These are phyloP conservation scores for Drosophila ustulata DNA, from an alignment of 2,888 invertebrate species.

Conservation along the genomic window DNA sequence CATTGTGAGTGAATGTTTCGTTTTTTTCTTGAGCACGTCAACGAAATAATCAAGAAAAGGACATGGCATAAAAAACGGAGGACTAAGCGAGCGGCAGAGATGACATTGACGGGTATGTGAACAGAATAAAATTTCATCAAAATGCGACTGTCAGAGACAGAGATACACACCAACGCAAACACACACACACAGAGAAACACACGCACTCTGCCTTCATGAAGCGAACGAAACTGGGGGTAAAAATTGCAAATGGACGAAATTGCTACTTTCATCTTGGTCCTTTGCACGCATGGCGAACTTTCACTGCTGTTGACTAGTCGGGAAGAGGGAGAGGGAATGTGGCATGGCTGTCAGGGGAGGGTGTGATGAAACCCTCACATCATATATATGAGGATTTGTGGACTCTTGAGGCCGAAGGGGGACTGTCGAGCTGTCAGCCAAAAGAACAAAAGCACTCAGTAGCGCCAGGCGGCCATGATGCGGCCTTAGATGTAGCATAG, in stretches of 20 bases:
- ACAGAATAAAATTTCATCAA: constrained; percentile 79
- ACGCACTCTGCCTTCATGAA: constrained; percentile 8
- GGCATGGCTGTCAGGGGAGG: constrained; percentile 31
- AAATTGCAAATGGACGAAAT: constrained; percentile 79
- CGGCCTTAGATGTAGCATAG: constrained; percentile 8
- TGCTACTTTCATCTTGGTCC: constrained; percentile 79
- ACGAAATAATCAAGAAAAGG: constrained; percentile 81
- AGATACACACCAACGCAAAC: constrained; percentile 32
- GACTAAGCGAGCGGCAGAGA: constrained; percentile 72
- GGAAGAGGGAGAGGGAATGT: constrained; percentile 7
- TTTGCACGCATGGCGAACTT: constrained; percentile 72
- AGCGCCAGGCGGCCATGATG: constrained; percentile 61
- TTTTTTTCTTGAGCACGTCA: constrained; percentile 63
- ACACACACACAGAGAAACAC: constrained; percentile 14
- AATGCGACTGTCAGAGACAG: constrained; percentile 76
- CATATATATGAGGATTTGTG: constrained; percentile 55
- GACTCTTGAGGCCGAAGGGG: constrained; percentile 44
- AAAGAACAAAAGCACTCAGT: constrained; percentile 72
- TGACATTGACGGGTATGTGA: constrained; percentile 82
- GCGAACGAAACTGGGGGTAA: constrained; percentile 43
- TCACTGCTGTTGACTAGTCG: constrained; percentile 56
- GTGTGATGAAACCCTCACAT: constrained; percentile 38
- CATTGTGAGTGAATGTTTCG: constrained; percentile 1
- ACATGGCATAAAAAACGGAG: constrained; percentile 57
- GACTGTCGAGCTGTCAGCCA: constrained; percentile 67